These are phyloP conservation scores for Rhynchonycteris naso DNA, from an alignment of 2,797 vertebrate genomes.

Conservation along the genomic window DNA sequence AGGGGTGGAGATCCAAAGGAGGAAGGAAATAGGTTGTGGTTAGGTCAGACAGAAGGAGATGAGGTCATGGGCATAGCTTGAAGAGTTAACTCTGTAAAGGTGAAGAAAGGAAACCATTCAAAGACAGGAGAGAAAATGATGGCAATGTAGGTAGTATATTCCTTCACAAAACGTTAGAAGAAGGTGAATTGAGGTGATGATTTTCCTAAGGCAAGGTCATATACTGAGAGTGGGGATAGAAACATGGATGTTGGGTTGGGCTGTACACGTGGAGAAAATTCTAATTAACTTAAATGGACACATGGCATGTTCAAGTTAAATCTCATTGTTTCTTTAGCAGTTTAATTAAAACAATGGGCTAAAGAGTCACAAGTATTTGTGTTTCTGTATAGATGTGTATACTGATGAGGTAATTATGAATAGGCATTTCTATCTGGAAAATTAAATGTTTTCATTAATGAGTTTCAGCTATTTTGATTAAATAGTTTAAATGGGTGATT, in stretches of 20 bases:
- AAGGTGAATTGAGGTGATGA: not conserved
- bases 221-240: not conserved
- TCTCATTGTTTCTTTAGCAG: not conserved
- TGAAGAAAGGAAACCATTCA: not conserved
- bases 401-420: conserved; percentile 1
- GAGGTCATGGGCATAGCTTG: not conserved
- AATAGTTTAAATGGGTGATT: not conserved
- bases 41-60: not conserved
- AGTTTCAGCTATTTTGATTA: conserved; percentile 21
- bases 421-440: not conserved
- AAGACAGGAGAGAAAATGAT: conserved; percentile 16
- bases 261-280: not conserved
- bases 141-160: not conserved
- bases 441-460: not conserved
- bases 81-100: not conserved
- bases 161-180: not conserved
- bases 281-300: not conserved
- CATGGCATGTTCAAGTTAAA: not conserved
- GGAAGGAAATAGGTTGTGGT: not conserved
- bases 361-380: not conserved
- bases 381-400: not conserved
- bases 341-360: not conserved
- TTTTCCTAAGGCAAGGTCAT: not conserved
- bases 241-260: not conserved
- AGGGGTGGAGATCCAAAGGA: not conserved